Evolutionary conservation across 1,140 invertebrate species (phyloP).

Genomic region (Sweltsa coloradensis): DNA sequence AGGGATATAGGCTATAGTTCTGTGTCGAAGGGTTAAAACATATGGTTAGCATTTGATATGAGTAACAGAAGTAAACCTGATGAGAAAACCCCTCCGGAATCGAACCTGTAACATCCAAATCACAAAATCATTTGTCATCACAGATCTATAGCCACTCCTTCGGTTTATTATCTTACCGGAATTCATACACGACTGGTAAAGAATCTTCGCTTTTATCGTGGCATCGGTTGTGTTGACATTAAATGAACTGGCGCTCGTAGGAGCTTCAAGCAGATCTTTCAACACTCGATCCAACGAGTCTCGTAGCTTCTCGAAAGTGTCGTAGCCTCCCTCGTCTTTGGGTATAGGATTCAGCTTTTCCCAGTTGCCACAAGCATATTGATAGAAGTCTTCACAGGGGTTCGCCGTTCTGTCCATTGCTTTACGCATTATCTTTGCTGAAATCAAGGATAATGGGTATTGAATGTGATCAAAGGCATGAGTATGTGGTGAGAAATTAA

Average conservation of each 20-base stretch:
- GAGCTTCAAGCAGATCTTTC: conserved; percentile 49
- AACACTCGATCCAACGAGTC: conserved; percentile 61
- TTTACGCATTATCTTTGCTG: conserved; percentile 56
- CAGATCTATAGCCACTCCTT: too few relatives aligned
- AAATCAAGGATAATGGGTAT: too few relatives aligned
- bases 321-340: conserved; percentile 64
- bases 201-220: conserved; percentile 57
- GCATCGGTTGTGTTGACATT: conserved; percentile 37
- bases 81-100: too few relatives aligned
- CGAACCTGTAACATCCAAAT: too few relatives aligned
- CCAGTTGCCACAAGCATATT: conserved; percentile 84
- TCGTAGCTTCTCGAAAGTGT: conserved; percentile 69
- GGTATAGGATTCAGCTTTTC: conserved; percentile 70
- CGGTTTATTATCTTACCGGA: too few relatives aligned
- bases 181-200: conserved; percentile 79
- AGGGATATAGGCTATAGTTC: too few relatives aligned
- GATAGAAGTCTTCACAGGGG: conserved; percentile 86
- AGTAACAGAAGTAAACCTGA: too few relatives aligned
- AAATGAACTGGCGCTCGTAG: conserved; percentile 18
- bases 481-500: too few relatives aligned
- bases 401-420: conserved; percentile 65
- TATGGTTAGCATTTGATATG: too few relatives aligned
- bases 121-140: too few relatives aligned
- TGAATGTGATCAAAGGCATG: too few relatives aligned
- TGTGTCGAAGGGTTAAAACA: too few relatives aligned